These are phyloP conservation scores for Mactromeris polynyma DNA, from an alignment of 2,888 invertebrate genomes.

Conservation along the genomic window DNA sequence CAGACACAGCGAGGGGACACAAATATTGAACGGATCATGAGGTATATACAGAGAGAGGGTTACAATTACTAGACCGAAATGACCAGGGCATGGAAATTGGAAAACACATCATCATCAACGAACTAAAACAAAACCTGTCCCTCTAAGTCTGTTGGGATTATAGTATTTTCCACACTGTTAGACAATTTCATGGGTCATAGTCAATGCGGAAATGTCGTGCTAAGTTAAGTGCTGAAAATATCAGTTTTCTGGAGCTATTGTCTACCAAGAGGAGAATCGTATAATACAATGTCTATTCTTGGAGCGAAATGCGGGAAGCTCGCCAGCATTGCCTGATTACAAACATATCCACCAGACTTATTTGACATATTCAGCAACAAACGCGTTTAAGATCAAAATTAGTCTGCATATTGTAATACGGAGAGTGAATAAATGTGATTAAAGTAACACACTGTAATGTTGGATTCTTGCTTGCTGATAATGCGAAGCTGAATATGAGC, in stretches of 20 bases:
- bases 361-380: constrained; percentile 9
- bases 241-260: neutral
- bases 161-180: neutral
- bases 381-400: neutral
- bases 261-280: neutral
- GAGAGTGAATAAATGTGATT: neutral
- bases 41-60: too few species aligned
- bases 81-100: too few species aligned
- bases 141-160: too few species aligned
- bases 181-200: neutral
- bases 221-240: neutral
- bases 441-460: neutral
- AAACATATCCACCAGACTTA: neutral
- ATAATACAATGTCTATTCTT: neutral
- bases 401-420: neutral
- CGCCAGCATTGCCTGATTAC: constrained; percentile 6
- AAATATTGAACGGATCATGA: too few species aligned
- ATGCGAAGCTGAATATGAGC: neutral
- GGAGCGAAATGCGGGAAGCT: neutral
- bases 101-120: too few species aligned
- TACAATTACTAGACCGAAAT: too few species aligned
- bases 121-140: too few species aligned
- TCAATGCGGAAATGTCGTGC: neutral
- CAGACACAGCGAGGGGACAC: too few species aligned
- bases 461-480: neutral